phyloP scores from a whole-genome alignment of 2,888 invertebrate species.

The Euzophera pinguis region DNA sequence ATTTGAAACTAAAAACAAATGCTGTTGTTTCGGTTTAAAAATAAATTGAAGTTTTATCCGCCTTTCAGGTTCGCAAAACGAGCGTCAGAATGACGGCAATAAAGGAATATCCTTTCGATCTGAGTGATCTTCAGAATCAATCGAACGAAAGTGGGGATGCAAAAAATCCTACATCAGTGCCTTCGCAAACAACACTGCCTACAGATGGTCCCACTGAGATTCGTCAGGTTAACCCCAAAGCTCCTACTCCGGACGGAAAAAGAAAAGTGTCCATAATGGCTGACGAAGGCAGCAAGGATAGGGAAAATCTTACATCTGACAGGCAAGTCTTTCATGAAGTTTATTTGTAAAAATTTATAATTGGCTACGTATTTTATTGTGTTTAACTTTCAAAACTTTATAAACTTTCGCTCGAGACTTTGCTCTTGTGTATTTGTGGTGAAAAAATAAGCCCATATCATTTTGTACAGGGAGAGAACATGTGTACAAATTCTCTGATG shows the following conservation, averaged over 20 bases:
- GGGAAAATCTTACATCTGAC: constrained; percentile 84
- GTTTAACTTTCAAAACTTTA: no score
- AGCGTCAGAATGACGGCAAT: constrained; percentile 76
- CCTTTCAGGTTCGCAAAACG: constrained; percentile 69
- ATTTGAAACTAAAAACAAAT: no score
- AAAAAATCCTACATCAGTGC: constrained; percentile 22
- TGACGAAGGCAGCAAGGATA: constrained; percentile 76
- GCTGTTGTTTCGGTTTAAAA: neutral
- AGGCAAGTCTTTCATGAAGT: constrained; percentile 48
- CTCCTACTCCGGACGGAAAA: constrained; percentile 60
- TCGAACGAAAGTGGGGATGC: constrained; percentile 32
- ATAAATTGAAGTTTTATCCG: neutral
- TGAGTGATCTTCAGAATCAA: constrained; percentile 63
- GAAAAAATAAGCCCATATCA: no score
- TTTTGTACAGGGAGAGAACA: no score
- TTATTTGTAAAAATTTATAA: neutral
- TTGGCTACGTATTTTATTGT: no score
- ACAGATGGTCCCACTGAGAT: constrained; percentile 4
- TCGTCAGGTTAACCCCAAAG: constrained; percentile 21
- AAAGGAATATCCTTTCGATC: constrained; percentile 75
- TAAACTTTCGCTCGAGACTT: no score
- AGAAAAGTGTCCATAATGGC: constrained; percentile 83
- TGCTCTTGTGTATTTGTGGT: no score
- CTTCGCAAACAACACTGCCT: constrained; percentile 23
- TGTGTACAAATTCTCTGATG: no score